Evolutionary conservation across 2,888 invertebrate genomes (phyloP).

Genomic region (Tethea ocularis): DNA sequence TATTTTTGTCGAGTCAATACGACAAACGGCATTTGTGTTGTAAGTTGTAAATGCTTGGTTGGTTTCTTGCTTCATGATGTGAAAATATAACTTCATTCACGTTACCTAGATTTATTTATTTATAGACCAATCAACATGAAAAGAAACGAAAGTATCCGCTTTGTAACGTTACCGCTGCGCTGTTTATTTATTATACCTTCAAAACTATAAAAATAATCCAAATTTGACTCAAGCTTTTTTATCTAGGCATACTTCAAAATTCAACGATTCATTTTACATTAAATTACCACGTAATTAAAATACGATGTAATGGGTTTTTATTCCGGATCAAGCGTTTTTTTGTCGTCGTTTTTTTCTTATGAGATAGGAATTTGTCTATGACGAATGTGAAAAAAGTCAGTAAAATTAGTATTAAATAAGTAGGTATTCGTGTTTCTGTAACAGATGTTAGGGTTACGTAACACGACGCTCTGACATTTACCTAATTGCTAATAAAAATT

Average conservation of each 20-base stretch:
- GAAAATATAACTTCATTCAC: constrained; percentile 11
- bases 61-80: constrained; percentile 40
- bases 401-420: neutral
- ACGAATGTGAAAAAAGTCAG: neutral
- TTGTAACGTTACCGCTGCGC: neutral
- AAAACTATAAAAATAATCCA: neutral
- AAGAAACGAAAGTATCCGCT: neutral
- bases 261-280: neutral
- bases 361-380: neutral
- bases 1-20: constrained; percentile 34
- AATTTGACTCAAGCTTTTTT: neutral
- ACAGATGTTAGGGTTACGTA: constrained; percentile 9
- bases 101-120: constrained; percentile 4
- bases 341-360: neutral
- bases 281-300: neutral
- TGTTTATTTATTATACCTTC: neutral
- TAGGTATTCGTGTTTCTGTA: neutral
- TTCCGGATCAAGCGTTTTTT: neutral
- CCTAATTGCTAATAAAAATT: constrained; percentile 4
- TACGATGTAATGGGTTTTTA: neutral
- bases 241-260: too few species aligned
- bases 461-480: neutral
- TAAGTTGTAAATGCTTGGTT: constrained; percentile 37
- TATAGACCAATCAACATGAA: neutral
- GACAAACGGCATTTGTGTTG: constrained; percentile 28